phyloP scores from a whole-genome alignment of 2,113 vertebrate species.

The Benitochromis conjunctus region DNA sequence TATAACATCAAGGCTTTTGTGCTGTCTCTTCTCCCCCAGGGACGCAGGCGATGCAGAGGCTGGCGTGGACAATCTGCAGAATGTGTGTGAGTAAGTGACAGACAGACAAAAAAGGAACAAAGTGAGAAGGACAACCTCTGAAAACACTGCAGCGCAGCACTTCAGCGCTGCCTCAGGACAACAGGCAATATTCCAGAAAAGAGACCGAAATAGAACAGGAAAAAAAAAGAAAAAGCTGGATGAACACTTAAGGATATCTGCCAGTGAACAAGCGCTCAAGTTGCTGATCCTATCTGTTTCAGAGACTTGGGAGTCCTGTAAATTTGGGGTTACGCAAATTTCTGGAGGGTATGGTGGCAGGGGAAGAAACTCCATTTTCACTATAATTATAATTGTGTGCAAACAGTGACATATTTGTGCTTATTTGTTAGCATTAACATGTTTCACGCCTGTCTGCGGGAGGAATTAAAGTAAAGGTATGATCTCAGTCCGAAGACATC shows the following conservation, averaged over 20 bases:
- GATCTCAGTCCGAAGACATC: neutral
- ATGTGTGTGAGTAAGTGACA: neutral
- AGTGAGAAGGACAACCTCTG: constrained; percentile 30
- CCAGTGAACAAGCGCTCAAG: neutral
- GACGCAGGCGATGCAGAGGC: neutral
- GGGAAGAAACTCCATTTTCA: neutral
- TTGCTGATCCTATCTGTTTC: neutral
- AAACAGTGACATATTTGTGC: neutral
- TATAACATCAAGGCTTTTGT: neutral
- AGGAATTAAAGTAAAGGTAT: neutral
- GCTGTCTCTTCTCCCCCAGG: neutral
- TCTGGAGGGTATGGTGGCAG: neutral
- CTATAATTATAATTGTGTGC: neutral
- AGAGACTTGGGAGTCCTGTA: neutral
- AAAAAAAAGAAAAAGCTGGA: neutral
- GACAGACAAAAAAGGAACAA: constrained; percentile 20
- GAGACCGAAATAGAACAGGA: constrained; percentile 1
- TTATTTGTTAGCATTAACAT: neutral
- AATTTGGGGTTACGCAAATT: neutral
- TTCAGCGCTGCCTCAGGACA: constrained; percentile 16
- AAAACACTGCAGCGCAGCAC: constrained; percentile 15
- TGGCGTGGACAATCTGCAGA: constrained; percentile 13
- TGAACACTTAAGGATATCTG: neutral
- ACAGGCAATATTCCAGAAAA: neutral
- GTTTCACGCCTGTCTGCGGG: neutral